Percentiles rank a stretch among this genome's conserved stretches.
Evolutionary conservation across 2,888 invertebrate genomes (phyloP).

Genomic region (Marasmarcha lunaedactyla): DNA sequence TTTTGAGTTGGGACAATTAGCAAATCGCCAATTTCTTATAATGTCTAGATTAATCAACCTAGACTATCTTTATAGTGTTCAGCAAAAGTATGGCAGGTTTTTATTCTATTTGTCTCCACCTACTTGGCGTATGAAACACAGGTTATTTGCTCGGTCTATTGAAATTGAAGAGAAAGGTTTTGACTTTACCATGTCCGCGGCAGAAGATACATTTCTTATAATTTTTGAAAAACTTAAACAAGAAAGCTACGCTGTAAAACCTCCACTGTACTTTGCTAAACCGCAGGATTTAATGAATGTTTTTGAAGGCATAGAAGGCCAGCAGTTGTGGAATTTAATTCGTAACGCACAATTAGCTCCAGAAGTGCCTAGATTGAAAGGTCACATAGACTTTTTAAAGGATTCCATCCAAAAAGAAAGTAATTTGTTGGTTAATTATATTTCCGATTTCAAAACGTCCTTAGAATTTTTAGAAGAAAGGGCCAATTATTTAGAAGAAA

Average conservation of each 20-base stretch:
- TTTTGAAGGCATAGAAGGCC: constrained; percentile 72
- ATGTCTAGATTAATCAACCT: constrained; percentile 65
- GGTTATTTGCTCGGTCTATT: constrained; percentile 53
- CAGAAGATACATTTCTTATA: constrained; percentile 45
- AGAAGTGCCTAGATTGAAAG: constrained; percentile 20
- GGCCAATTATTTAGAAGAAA: constrained; percentile 56
- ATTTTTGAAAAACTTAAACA: constrained; percentile 58
- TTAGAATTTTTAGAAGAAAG: constrained; percentile 58
- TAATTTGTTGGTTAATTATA: constrained; percentile 25
- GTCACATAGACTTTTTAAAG: constrained; percentile 31
- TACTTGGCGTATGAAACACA: constrained; percentile 67
- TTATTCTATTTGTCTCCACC: constrained; percentile 76
- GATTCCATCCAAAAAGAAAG: constrained; percentile 37
- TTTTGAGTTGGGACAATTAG: constrained; percentile 49
- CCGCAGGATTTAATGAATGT: constrained; percentile 67
- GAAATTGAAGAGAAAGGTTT: constrained; percentile 58
- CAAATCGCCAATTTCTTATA: constrained; percentile 37
- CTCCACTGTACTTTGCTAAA: constrained; percentile 68
- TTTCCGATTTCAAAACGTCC: constrained; percentile 30
- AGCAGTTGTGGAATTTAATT: constrained; percentile 73
- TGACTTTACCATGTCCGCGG: constrained; percentile 38
- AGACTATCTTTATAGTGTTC: constrained; percentile 72
- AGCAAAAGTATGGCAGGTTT: constrained; percentile 76
- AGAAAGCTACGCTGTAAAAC: constrained; percentile 49
- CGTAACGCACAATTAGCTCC: constrained; percentile 70